Conservation (phyloP, 1,140 invertebrate species). For the Leptopilina boulardi region DNA sequence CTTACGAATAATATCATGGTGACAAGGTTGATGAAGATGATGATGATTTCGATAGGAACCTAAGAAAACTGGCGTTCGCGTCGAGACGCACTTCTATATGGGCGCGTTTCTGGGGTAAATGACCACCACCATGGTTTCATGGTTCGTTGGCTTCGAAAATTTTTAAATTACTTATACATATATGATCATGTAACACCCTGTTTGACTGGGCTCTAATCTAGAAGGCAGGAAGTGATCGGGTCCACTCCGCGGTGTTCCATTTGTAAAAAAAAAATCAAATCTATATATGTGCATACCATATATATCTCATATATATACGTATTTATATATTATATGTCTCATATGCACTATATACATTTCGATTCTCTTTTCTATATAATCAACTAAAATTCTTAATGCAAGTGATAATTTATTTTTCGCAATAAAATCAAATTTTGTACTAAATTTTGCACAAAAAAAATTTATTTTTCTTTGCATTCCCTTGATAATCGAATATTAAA, state of each 20-base stretch:
- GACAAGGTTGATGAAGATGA: conserved; percentile 43
- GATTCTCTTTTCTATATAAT: too few species aligned
- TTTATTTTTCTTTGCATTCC: too few species aligned
- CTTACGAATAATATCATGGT: conserved; percentile 71
- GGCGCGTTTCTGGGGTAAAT: conserved; percentile 56
- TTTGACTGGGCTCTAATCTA: conserved; percentile 32
- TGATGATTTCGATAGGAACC: conserved; percentile 65
- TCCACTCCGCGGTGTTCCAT: conserved; percentile 37
- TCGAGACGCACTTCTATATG: conserved; percentile 73
- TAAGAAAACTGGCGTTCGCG: conserved; percentile 67
- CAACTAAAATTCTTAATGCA: too few species aligned
- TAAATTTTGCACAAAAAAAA: too few species aligned
- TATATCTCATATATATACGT: background rate
- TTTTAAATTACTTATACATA: conserved; percentile 50
- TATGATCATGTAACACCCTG: conserved; percentile 58
- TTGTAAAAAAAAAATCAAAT: conserved; percentile 35
- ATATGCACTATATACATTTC: background rate
- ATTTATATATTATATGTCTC: too few species aligned
- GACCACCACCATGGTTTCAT: conserved; percentile 62
- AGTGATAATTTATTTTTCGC: too few species aligned
- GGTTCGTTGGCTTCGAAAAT: conserved; percentile 55
- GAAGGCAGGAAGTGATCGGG: conserved; percentile 67
- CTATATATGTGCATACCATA: background rate
- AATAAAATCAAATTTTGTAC: too few species aligned
- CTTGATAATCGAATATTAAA: too few species aligned